phyloP scores from a whole-genome alignment of 2,113 vertebrate genomes.

The Atrichornis clamosus region DNA sequence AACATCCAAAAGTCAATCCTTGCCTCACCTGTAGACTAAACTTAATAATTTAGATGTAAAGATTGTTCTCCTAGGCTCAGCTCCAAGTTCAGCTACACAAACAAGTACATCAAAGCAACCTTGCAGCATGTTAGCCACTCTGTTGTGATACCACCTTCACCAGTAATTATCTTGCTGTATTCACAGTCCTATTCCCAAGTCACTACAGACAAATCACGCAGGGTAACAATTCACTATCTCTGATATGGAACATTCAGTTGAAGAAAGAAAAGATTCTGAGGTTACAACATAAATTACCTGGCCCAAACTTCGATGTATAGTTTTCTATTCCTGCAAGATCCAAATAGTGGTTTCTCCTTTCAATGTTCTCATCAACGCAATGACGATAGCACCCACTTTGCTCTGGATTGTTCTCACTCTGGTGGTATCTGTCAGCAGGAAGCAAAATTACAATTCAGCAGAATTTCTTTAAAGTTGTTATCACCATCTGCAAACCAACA shows the following conservation, averaged over 20 bases:
- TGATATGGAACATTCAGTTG: background rate
- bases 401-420: conserved; percentile 85
- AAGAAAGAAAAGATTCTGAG: background rate
- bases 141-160: background rate
- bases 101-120: conserved; percentile 23
- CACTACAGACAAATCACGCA: background rate
- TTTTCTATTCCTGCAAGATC: conserved; percentile 98
- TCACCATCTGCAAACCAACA: conserved; percentile 15
- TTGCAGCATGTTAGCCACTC: background rate
- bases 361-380: conserved; percentile 97
- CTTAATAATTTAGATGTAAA: background rate
- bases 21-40: background rate
- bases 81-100: conserved; percentile 26
- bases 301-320: conserved; percentile 94
- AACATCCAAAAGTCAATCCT: conserved; percentile 9
- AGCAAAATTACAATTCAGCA: conserved; percentile 49
- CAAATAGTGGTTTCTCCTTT: conserved; percentile 99
- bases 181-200: background rate
- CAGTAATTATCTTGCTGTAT: background rate
- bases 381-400: conserved; percentile 88
- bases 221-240: background rate
- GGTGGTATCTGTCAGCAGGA: conserved; percentile 83
- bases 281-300: conserved; percentile 73
- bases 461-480: conserved; percentile 23
- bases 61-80: conserved; percentile 18